phyloP scores from a whole-genome alignment of 1,140 invertebrate species.

The Nixonia krombeini region DNA sequence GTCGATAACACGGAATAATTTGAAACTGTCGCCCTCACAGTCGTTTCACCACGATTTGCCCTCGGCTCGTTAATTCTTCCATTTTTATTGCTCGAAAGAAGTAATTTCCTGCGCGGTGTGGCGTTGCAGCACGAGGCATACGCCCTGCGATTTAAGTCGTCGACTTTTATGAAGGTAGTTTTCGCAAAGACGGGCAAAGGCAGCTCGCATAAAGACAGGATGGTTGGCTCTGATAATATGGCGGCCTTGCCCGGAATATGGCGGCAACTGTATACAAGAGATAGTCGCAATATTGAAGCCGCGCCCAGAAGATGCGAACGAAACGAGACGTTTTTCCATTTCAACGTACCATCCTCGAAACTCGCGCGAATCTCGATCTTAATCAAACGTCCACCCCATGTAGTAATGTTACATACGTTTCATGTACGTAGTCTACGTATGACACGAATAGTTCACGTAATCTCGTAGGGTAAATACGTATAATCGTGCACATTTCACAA shows the following conservation, averaged over 20 bases:
- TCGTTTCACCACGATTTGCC: not conserved
- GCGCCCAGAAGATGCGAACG: slow-evolving; percentile 30
- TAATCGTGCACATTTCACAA: too few relatives aligned
- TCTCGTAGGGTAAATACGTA: too few relatives aligned
- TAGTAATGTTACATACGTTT: too few relatives aligned
- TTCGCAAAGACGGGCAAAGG: slow-evolving; percentile 58
- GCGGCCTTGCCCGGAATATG: slow-evolving; percentile 64
- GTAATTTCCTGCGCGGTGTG: slow-evolving; percentile 50
- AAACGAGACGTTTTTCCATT: slow-evolving; percentile 23
- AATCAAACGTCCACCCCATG: too few relatives aligned
- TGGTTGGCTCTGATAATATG: slow-evolving; percentile 64
- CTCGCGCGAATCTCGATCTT: too few relatives aligned
- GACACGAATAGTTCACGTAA: too few relatives aligned
- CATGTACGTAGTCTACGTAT: too few relatives aligned
- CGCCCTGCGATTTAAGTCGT: slow-evolving; percentile 67
- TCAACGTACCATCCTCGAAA: too few relatives aligned
- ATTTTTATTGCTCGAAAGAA: slow-evolving; percentile 40
- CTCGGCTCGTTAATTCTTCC: slow-evolving; percentile 35
- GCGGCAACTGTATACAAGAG: slow-evolving; percentile 67
- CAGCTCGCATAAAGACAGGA: slow-evolving; percentile 55
- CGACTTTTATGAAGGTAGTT: slow-evolving; percentile 69
- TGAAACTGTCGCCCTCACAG: not conserved
- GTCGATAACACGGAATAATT: slow-evolving; percentile 1
- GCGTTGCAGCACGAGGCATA: slow-evolving; percentile 56
- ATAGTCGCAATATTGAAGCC: slow-evolving; percentile 67